These are phyloP conservation scores for Microplitis deprimator DNA, from an alignment of 2,888 invertebrate species.

Conservation along the genomic window DNA sequence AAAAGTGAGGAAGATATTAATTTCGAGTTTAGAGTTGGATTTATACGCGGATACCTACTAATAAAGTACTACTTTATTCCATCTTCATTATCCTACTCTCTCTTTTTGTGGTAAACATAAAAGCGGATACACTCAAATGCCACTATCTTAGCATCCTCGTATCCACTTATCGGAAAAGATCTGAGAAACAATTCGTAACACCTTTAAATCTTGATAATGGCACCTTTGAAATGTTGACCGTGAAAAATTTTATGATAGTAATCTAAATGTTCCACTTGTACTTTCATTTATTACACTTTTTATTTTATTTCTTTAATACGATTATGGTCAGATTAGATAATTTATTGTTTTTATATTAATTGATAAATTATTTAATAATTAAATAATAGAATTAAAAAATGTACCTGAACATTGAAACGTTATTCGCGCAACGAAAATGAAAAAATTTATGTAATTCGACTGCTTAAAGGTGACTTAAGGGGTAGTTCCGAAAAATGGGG, in stretches of 20 bases:
- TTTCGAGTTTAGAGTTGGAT: background rate
- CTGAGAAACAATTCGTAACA: background rate
- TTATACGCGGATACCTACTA: background rate
- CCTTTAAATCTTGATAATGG: background rate
- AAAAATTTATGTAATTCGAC: too few relatives aligned
- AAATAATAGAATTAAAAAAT: too few relatives aligned
- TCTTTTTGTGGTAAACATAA: background rate
- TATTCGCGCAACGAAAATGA: too few relatives aligned
- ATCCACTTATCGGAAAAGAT: background rate
- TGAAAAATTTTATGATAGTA: background rate
- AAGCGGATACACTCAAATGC: background rate
- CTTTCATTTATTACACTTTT: background rate
- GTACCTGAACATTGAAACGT: too few relatives aligned
- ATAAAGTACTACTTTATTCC: background rate
- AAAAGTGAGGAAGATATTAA: background rate
- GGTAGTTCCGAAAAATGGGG: too few relatives aligned
- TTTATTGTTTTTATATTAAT: background rate
- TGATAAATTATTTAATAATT: too few relatives aligned
- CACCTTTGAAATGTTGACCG: background rate
- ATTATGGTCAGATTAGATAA: background rate
- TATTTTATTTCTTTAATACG: background rate
- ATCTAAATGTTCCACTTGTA: background rate
- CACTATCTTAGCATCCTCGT: background rate
- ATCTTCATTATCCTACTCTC: background rate
- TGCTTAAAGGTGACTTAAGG: too few relatives aligned